Evolutionary conservation across 2,888 invertebrate species (phyloP), one percentile per base, ranked within the genome.

Genomic region (Erebia epiphron): DNA sequence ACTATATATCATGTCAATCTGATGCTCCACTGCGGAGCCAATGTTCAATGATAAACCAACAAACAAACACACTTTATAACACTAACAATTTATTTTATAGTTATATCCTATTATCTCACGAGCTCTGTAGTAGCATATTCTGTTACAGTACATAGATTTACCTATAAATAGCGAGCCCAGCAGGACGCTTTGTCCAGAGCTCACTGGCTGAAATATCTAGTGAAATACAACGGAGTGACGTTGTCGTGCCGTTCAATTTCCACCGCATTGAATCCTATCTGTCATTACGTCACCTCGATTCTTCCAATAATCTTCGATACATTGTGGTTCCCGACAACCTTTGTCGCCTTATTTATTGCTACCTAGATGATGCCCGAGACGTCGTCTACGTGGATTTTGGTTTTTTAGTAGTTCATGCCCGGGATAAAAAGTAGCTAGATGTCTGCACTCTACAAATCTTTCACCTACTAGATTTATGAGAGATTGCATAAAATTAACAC

Each of bases 131-230:
- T 76, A 68, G 73, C 69, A 61, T 26, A 9, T 26, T 26, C 4
- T 26, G 26, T 60, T 49, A 14, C 7, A 49, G 49, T 4, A 13
- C 49, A 11, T 49, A 49, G 14, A 50, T 50, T 14, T n/a, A 50
- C 50, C 50, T 50, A n/a, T 50, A 14, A 26, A 50, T 50, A 13
- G 50, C 50, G 60, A 60, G 83, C 91, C 68, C 91, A 89, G 91
- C 90, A 83, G 90, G 91, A 82, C 80, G 86, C 84, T 84, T 86
- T 86, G 88, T 87, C 79, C 83, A 72, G 75, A 71, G 78, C 73
- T 79, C 79, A 77, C 78, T 78, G 79, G 77, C 79, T 86, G 84
- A 87, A 86, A 87, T 88, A 89, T 86, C 82, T 86, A 84, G 82
- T 85, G 85, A 86, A 86, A 88, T 87, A 78, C 79, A 78, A 77